These are phyloP conservation scores for Taurulus bubalis DNA, from an alignment of 2,113 vertebrate species.

Conservation along the genomic window DNA sequence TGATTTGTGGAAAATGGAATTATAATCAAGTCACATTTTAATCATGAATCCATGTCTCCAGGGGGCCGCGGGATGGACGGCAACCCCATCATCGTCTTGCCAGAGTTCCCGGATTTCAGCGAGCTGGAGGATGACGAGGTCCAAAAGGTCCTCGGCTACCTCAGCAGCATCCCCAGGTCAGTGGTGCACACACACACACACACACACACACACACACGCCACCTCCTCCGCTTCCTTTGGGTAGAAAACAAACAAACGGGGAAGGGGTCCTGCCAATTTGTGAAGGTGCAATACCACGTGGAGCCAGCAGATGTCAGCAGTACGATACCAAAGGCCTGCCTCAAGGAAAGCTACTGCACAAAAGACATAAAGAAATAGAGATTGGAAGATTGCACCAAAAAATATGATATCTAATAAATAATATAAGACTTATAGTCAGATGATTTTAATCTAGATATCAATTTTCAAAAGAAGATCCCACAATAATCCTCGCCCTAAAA, in stretches of 20 bases:
- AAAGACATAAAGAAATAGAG: slow-evolving; percentile 8
- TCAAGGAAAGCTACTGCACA: neutral
- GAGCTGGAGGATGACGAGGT: slow-evolving; percentile 93
- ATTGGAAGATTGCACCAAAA: neutral
- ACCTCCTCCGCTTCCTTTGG: neutral
- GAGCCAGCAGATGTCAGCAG: slow-evolving; percentile 14
- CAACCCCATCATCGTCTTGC: slow-evolving; percentile 93
- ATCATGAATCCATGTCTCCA: slow-evolving; percentile 63
- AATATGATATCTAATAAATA: neutral
- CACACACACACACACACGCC: neutral
- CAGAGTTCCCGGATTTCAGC: slow-evolving; percentile 91
- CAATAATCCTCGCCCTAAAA: neutral
- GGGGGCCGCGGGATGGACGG: slow-evolving; percentile 92
- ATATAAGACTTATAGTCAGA: neutral
- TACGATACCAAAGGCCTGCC: slow-evolving; percentile 9
- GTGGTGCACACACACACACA: neutral
- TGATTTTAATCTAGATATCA: neutral
- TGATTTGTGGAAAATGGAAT: neutral
- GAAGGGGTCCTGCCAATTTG: neutral
- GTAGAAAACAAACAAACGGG: neutral
- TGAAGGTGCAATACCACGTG: neutral
- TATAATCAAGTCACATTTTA: neutral
- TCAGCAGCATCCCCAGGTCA: slow-evolving; percentile 93
- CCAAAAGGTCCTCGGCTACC: slow-evolving; percentile 92
- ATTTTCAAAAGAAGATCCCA: neutral